Base-by-base conservation (phyloP, 2,888 invertebrate genomes). In the Thera britannica region DNA sequence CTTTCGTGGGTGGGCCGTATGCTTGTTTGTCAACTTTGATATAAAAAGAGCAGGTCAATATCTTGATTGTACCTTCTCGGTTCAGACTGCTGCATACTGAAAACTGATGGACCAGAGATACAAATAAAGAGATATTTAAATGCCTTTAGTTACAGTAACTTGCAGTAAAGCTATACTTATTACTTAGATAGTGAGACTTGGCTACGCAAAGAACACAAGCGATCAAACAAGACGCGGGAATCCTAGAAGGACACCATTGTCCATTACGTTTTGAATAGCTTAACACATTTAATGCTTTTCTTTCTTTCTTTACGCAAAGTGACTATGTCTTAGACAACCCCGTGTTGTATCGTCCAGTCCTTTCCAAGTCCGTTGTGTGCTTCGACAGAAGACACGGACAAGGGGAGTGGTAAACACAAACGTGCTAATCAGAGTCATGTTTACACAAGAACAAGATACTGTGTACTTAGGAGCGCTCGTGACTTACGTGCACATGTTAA, bases 401-500 rank as follows among this genome's bases (percentile, higher is more conserved):
- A 23, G 58, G 67, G 64, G 68, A 65, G 61, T 58, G 57, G 74
- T 68, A 76, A 75, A 77, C 76, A 74, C 57, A 70, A 70, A 23
- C 72, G 73, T 73, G 78, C 74, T 81, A 82, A 82, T 80, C 79
- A 78, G 77, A 76, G 73, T 70, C 72, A 52, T 76, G 77, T 79
- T 79, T 79, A 75, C 76, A 71, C 59, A 74, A 81, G 72, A 77
- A 80, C 78, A 78, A 83, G 76, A 79, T 75, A 76, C 71, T 73
- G 72, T 75, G 70, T 79, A 75, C 72, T 70, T 71, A 73, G 70
- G 70, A 75, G 72, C 62, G 73, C 70, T 76, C 75, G 76, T 81
- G 82, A 81, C 77, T 82, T 77, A 81, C 78, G 74, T 76, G 72
- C 73, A 75, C 72, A 76, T 79, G 80, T 77, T 82, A 79, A 79